Evolutionary conservation across 2,797 vertebrate genomes (phyloP).

Genomic region (Anguilla pacifica): DNA sequence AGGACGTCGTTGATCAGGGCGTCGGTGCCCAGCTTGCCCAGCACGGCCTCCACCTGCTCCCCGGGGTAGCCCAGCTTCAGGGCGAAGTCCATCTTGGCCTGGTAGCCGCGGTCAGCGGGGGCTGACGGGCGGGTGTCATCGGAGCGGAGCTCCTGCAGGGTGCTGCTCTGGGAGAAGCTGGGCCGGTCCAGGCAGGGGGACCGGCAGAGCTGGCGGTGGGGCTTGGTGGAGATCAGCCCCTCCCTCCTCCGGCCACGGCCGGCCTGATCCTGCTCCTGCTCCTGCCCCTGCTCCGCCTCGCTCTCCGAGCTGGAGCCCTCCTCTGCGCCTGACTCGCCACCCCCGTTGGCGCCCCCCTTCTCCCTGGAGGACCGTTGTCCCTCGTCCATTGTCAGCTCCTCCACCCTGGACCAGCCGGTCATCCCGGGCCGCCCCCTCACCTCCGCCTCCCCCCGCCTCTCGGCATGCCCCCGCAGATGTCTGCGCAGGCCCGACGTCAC

Average conservation of each 20-base stretch:
- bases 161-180: constrained; percentile 95
- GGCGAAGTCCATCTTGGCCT: constrained; percentile 90
- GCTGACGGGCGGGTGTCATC: constrained; percentile 65
- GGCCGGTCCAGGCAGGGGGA: constrained; percentile 94
- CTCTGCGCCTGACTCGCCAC: constrained; percentile 75
- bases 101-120: constrained; percentile 72
- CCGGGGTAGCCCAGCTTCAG: constrained; percentile 91
- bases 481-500: constrained; percentile 63
- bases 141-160: constrained; percentile 78
- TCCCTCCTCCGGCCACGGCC: constrained; percentile 71
- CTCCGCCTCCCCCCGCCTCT: constrained; percentile 72
- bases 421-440: constrained; percentile 81
- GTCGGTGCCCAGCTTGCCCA: constrained; percentile 81
- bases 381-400: constrained; percentile 92
- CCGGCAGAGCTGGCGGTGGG: constrained; percentile 94
- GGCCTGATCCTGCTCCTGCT: constrained; percentile 47
- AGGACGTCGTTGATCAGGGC: constrained; percentile 88
- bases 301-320: constrained; percentile 92
- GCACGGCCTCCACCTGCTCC: constrained; percentile 83
- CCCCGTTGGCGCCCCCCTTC: constrained; percentile 63
- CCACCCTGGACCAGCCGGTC: constrained; percentile 92
- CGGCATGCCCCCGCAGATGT: constrained; percentile 26
- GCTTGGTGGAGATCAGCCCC: constrained; percentile 79
- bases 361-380: constrained; percentile 77
- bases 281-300: constrained; percentile 71